Evolutionary conservation across 2,888 invertebrate species (phyloP).

Genomic region (Leuctra nigra): DNA sequence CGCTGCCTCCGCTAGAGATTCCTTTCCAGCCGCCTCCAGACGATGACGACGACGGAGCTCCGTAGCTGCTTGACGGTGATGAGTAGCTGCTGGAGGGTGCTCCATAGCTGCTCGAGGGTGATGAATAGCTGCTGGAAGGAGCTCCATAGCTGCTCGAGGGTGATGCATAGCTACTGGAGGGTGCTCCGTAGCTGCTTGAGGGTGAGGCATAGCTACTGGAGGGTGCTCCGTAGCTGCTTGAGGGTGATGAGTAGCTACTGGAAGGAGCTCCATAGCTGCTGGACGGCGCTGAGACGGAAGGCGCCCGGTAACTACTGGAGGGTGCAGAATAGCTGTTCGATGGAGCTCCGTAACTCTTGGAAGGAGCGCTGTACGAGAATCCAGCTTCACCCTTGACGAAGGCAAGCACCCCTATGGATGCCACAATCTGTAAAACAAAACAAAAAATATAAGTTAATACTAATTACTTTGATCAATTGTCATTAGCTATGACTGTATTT

Average conservation of each 20-base stretch:
- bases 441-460: neutral
- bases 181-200: conserved; percentile 25
- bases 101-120: conserved; percentile 19
- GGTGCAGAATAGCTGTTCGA: neutral
- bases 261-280: conserved; percentile 32
- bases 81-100: conserved; percentile 32
- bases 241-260: conserved; percentile 6
- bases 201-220: conserved; percentile 18
- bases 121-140: conserved; percentile 29
- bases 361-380: conserved; percentile 23
- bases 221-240: conserved; percentile 32
- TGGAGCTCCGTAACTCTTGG: conserved; percentile 26
- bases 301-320: conserved; percentile 32
- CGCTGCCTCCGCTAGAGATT: conserved; percentile 34
- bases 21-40: conserved; percentile 18
- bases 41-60: conserved; percentile 20
- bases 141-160: conserved; percentile 29
- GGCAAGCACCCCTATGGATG: conserved; percentile 34
- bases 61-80: conserved; percentile 25
- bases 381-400: conserved; percentile 33
- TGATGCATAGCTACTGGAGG: conserved; percentile 17
- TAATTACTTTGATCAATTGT: neutral
- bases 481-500: too few relatives aligned
- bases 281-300: neutral
- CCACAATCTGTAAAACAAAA: conserved; percentile 33